Evolutionary conservation across 2,113 vertebrate genomes (phyloP).

Genomic region (Pelecanus crispus): DNA sequence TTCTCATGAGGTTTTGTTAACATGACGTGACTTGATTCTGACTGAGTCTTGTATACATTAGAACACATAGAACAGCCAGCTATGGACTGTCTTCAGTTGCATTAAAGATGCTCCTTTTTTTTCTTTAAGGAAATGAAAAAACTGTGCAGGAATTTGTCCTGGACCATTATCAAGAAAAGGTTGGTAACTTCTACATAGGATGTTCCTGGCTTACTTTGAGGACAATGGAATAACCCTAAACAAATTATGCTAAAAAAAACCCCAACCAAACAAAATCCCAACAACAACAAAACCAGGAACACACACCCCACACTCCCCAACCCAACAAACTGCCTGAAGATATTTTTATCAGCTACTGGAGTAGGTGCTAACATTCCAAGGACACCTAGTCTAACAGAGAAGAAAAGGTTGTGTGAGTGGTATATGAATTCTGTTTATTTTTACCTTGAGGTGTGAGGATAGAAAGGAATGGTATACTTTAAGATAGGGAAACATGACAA

Average conservation of each 20-base stretch:
- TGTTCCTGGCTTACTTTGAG: constrained; percentile 66
- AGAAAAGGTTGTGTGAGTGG: neutral
- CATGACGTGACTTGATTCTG: neutral
- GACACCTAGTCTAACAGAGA: neutral
- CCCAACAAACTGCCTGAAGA: constrained; percentile 57
- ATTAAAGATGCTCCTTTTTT: neutral
- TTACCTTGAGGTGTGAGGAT: neutral
- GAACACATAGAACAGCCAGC: neutral
- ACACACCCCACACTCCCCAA: neutral
- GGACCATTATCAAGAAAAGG: constrained; percentile 66
- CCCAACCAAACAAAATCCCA: constrained; percentile 8
- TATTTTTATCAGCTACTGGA: constrained; percentile 72
- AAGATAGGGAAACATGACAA: neutral
- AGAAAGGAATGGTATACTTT: neutral
- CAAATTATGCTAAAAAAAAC: constrained; percentile 71
- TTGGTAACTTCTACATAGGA: constrained; percentile 73
- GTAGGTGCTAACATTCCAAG: neutral
- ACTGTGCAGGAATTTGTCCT: constrained; percentile 67
- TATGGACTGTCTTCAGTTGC: neutral
- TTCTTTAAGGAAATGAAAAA: constrained; percentile 60
- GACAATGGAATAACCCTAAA: constrained; percentile 72
- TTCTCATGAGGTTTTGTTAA: neutral
- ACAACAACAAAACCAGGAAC: neutral
- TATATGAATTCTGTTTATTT: neutral
- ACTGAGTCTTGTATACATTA: neutral